Evolutionary conservation across 37 sponge, comb jelly and placozoan genomes (phyloP), one percentile per base, ranked within the genome.

Genomic region (Chondrilla cf. caribensis): DNA sequence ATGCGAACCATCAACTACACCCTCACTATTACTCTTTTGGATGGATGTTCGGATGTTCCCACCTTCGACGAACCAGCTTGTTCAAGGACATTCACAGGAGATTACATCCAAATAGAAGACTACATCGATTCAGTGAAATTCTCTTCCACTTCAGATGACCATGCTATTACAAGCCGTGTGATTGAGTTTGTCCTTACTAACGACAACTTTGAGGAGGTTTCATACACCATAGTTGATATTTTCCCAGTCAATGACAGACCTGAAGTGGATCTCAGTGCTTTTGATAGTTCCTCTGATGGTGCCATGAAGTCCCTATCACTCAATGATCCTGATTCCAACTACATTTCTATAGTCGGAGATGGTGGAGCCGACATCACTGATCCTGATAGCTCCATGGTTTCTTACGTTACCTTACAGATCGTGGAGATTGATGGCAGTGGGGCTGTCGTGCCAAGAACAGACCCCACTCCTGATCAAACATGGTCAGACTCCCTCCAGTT

Each of bases 231-330:
- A 11, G 38, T 92, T 0, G 76, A 47, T 0, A 59, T 92, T 19
- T 3, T 43, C 0, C 39, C 89, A 19, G 84, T 84, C 0, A 92
- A 92, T 77, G 93, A 92, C 65, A 37, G 78, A 42, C 93, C 93
- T 54, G 41, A 60, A 4, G 60, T 92, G 9, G 84, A 88, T 73
- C 78, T 92, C 0, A 68, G 84, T 80, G 55, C 78, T 62, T 57
- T 54, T 3, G 82, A 82, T 58, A n/a, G n/a, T 2, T 15, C 58
- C n/a, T 78, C 84, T 22, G 38, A 83, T 22, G 66, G 87, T 78
- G 40, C 60, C 38, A 51, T 78, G 0, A 73, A 65, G 9, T 44
- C 29, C 8, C 76, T 86, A 38, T 44, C 25, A 0, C n/a, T 80
- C 28, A 54, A 38, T 17, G 81, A 54, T 0, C 70, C 82, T 18